Evolutionary conservation across 2,113 vertebrate genomes (phyloP), one percentile per base, ranked within the genome.

Genomic region (Caretta caretta): DNA sequence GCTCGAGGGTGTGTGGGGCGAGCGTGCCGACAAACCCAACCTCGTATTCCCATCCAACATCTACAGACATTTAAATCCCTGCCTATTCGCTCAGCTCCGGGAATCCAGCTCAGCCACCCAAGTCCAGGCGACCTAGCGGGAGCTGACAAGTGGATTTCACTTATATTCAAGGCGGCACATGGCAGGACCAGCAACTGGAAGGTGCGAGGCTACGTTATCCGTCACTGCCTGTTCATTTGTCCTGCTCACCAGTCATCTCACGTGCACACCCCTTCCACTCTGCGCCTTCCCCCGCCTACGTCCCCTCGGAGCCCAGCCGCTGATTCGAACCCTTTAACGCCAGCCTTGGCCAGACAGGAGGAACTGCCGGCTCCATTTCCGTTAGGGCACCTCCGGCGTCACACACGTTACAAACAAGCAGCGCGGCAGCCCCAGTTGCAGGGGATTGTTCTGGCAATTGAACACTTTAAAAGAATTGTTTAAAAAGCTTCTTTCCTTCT

Each of bases 391-490:
- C 84, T 81, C 80, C 35, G 7, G 2, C 2, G 38, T 80, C 75
- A 54, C 42, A 20, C 87, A 62, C 2, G 19, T 59, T 54, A 81
- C 48, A 50, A 82, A 91, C 80, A 87, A n/a, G 51, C 35, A 79
- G 88, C 5, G 9, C 79, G 31, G 57, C 84, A 78, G 87, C 80
- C 69, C 50, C 53, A 59, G 90, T 89, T 86, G 90, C 91, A 87
- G 93, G 88, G 92, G 93, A 84, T 87, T 24, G 89, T 65, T 42
- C 84, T 57, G 50, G 84, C 80, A 91, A 87, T 82, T 90, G 92
- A 94, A 84, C 92, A 78, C 92, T 95, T 97, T 92, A 94, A 96
- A 93, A 87, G 94, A 96, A 96, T 93, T 93, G 93, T 93, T 97
- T 94, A 87, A 94, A 96, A 97, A 86, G 48, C 20, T 90, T 93